Conservation (phyloP, 2,888 invertebrate species). For the Silvanus unidentatus region DNA sequence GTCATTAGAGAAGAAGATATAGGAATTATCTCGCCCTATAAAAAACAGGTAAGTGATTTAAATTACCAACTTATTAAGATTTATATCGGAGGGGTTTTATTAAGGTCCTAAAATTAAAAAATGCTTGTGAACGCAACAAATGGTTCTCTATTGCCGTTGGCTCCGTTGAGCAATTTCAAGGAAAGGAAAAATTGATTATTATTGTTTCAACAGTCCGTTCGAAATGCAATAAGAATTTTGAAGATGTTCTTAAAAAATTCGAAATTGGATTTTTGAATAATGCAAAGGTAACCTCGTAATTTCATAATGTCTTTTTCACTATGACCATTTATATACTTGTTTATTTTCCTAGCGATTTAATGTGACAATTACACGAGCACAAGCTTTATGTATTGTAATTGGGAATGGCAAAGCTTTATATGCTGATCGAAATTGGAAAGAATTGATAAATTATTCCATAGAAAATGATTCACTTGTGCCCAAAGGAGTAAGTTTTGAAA, state of each 20-base stretch:
- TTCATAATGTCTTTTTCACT: too few species aligned
- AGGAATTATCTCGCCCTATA: slow-evolving; percentile 55
- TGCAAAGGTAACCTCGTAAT: slow-evolving; percentile 47
- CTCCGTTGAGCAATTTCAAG: slow-evolving; percentile 81
- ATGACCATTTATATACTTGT: not conserved
- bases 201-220: slow-evolving; percentile 78
- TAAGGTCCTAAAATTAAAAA: slow-evolving; percentile 45
- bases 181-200: slow-evolving; percentile 73
- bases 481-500: too few species aligned
- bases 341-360: slow-evolving; percentile 61
- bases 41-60: slow-evolving; percentile 36
- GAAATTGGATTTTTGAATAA: slow-evolving; percentile 52
- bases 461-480: slow-evolving; percentile 35
- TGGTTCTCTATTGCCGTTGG: slow-evolving; percentile 58
- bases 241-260: slow-evolving; percentile 51
- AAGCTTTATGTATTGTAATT: slow-evolving; percentile 57
- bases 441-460: slow-evolving; percentile 41
- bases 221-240: slow-evolving; percentile 40
- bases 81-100: too few species aligned
- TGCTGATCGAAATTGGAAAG: slow-evolving; percentile 42
- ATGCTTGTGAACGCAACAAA: slow-evolving; percentile 36
- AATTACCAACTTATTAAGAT: not conserved
- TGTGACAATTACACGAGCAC: slow-evolving; percentile 65
- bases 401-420: slow-evolving; percentile 49
- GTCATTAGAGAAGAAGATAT: slow-evolving; percentile 47